Conservation (phyloP, 1,140 invertebrate species). For the Micrasema minimum region DNA sequence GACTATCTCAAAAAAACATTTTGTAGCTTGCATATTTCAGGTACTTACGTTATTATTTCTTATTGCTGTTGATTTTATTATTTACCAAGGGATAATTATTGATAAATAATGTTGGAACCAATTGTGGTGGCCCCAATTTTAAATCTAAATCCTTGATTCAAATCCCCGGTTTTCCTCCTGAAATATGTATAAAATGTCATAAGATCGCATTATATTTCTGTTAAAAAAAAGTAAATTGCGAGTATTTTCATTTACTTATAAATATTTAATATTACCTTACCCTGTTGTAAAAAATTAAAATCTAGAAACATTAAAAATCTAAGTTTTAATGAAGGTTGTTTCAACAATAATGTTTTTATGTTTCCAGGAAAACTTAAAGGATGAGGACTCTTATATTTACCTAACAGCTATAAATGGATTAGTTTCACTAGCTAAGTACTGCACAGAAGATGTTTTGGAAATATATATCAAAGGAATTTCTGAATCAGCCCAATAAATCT, state of each 20-base stretch:
- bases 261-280: too few species aligned
- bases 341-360: constrained; percentile 3
- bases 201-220: background rate
- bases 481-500: constrained; percentile 49
- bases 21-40: constrained; percentile 77
- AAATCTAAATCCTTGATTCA: too few species aligned
- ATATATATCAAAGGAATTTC: constrained; percentile 72
- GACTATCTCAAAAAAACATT: constrained; percentile 72
- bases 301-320: too few species aligned
- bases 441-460: constrained; percentile 76
- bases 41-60: too few species aligned
- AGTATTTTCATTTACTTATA: too few species aligned
- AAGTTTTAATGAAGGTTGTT: too few species aligned
- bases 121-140: too few species aligned
- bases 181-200: background rate
- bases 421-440: constrained; percentile 71
- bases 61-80: too few species aligned
- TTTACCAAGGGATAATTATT: too few species aligned
- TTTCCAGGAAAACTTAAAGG: constrained; percentile 76
- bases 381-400: constrained; percentile 88
- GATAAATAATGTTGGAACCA: too few species aligned
- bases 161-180: too few species aligned
- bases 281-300: too few species aligned
- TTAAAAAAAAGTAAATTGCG: background rate
- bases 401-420: constrained; percentile 81